Percentiles rank a stretch among this genome's conserved stretches.
phyloP scores from a whole-genome alignment of 2,888 invertebrate species.

The Eupithecia centaureata region DNA sequence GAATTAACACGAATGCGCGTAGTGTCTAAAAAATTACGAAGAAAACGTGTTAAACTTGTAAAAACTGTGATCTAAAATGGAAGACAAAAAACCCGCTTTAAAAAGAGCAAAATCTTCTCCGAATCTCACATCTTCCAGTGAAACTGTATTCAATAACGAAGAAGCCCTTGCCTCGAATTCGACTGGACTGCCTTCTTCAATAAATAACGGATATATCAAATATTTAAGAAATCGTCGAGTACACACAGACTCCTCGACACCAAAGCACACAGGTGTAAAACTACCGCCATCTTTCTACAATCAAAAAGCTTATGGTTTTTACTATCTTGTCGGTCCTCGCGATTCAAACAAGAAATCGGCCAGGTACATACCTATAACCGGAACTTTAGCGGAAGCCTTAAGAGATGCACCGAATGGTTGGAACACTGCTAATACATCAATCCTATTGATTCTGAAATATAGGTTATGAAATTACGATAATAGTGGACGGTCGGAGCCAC shows the following conservation, averaged over 20 bases:
- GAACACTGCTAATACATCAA: too few species aligned
- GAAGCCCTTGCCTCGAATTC: background rate
- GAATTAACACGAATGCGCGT: too few species aligned
- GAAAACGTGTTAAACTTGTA: background rate
- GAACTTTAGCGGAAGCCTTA: background rate
- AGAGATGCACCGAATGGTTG: too few species aligned
- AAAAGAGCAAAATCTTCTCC: background rate
- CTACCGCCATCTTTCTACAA: too few species aligned
- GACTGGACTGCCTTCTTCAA: background rate
- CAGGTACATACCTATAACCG: background rate
- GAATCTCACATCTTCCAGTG: background rate
- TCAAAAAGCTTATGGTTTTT: background rate
- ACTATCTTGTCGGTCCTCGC: background rate
- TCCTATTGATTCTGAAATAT: background rate
- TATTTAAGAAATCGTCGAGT: too few species aligned
- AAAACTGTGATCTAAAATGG: slow-evolving; percentile 23
- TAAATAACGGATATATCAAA: too few species aligned
- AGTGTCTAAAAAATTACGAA: background rate
- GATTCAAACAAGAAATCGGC: background rate
- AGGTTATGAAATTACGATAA: background rate
- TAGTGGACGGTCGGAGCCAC: background rate
- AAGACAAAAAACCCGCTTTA: background rate
- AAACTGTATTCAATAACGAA: too few species aligned
- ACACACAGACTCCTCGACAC: too few species aligned
- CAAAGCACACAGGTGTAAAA: too few species aligned